A percentile compares a stretch with the other conserved stretches of the same genome.
These are phyloP conservation scores for Tetropium fuscum DNA, from an alignment of 2,888 invertebrate species.

Conservation along the genomic window DNA sequence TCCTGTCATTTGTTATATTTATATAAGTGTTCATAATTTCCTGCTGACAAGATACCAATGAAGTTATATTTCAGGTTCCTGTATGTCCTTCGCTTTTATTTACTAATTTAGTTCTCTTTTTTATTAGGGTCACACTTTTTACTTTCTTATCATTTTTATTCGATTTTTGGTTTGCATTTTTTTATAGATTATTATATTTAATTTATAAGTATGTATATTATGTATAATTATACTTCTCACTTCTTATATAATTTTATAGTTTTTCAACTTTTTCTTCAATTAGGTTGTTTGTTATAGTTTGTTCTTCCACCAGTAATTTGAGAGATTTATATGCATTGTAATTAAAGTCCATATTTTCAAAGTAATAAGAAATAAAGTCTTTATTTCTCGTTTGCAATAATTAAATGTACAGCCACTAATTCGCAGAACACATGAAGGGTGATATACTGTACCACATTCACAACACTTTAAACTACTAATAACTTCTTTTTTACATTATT, in stretches of 20 bases:
- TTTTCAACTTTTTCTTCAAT: not conserved
- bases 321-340: not conserved
- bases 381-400: not conserved
- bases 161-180: not conserved
- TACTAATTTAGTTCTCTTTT: not conserved
- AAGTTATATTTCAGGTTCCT: too few relatives aligned
- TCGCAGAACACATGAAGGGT: not conserved
- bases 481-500: too few relatives aligned
- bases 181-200: not conserved
- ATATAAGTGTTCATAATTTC: too few relatives aligned
- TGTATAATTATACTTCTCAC: not conserved
- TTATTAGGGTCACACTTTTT: not conserved
- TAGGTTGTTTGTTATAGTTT: not conserved
- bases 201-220: not conserved
- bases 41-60: too few relatives aligned
- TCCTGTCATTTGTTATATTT: too few relatives aligned
- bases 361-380: too few relatives aligned
- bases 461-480: not conserved
- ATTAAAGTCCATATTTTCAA: too few relatives aligned
- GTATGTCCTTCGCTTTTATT: not conserved
- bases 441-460: slow-evolving; percentile 2
- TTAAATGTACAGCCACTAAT: not conserved
- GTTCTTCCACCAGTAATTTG: not conserved
- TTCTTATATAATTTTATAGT: not conserved
- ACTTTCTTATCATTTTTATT: not conserved